These are phyloP conservation scores for Chelonus formosanus DNA, from an alignment of 2,888 invertebrate genomes.

Conservation along the genomic window DNA sequence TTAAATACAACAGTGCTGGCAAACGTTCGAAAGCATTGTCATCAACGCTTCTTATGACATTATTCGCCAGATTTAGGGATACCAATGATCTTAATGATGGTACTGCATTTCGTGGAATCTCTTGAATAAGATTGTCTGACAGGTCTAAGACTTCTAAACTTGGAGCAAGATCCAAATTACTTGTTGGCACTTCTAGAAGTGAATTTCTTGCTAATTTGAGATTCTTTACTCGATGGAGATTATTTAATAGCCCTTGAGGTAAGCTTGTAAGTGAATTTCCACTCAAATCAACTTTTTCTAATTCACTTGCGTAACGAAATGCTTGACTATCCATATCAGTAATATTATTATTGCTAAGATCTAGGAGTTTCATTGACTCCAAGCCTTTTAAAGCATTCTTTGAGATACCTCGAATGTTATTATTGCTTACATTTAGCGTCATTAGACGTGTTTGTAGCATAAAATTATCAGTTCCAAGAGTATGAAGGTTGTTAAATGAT, in stretches of 20 bases:
- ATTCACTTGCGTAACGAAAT: slow-evolving; percentile 79
- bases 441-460: slow-evolving; percentile 79
- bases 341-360: slow-evolving; percentile 82
- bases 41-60: slow-evolving; percentile 78
- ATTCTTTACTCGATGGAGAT: slow-evolving; percentile 74
- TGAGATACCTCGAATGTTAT: slow-evolving; percentile 75
- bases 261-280: slow-evolving; percentile 80
- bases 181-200: slow-evolving; percentile 78
- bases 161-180: slow-evolving; percentile 73
- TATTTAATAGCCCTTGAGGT: slow-evolving; percentile 76
- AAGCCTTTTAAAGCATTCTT: slow-evolving; percentile 82
- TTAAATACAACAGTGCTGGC: slow-evolving; percentile 76
- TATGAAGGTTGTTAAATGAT: slow-evolving; percentile 81
- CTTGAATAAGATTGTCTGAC: slow-evolving; percentile 81
- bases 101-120: slow-evolving; percentile 76
- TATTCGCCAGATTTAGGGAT: slow-evolving; percentile 77
- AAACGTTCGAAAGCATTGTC: slow-evolving; percentile 79
- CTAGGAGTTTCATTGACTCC: slow-evolving; percentile 73
- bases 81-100: slow-evolving; percentile 77
- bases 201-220: slow-evolving; percentile 82
- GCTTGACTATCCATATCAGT: slow-evolving; percentile 77
- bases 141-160: slow-evolving; percentile 79
- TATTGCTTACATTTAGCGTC: slow-evolving; percentile 80
- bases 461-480: slow-evolving; percentile 84
- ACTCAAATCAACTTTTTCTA: slow-evolving; percentile 79